Percentiles rank a stretch among this genome's conserved stretches.
Conservation (phyloP, 2,888 invertebrate genomes). For the Strigamia transsilvanica region DNA sequence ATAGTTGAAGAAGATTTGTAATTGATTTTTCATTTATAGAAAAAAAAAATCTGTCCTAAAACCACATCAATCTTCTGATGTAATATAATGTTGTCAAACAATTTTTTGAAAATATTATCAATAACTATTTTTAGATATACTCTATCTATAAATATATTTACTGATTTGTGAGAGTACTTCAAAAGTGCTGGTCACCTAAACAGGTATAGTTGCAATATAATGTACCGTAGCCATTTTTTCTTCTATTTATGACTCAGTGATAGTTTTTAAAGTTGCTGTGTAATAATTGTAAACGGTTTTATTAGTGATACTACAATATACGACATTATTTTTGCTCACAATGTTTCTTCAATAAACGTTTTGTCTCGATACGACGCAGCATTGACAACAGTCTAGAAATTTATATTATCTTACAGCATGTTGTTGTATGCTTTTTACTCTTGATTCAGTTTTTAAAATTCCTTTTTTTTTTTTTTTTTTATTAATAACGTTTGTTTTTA, state of each 20-base stretch:
- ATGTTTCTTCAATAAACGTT: neutral
- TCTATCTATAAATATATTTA: conserved; percentile 25
- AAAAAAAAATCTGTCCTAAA: conserved; percentile 13
- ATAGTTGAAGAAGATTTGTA: neutral
- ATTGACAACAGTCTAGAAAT: neutral
- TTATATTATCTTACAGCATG: too few species aligned
- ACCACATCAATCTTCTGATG: neutral
- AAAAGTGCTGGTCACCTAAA: neutral
- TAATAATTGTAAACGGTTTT: neutral
- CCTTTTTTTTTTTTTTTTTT: too few species aligned
- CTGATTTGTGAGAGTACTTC: neutral
- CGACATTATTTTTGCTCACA: neutral
- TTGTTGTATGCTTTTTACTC: too few species aligned
- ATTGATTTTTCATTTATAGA: neutral
- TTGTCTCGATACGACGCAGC: neutral
- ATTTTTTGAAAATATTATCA: conserved; percentile 9
- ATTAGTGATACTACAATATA: neutral
- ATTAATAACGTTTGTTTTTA: too few species aligned
- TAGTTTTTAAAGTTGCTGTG: neutral
- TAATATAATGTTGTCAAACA: conserved; percentile 13
- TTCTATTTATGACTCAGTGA: neutral
- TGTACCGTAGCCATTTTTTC: neutral
- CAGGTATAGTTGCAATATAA: neutral
- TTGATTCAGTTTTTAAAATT: too few species aligned
- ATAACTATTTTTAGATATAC: neutral